These are phyloP conservation scores for Zaprionus lineosus DNA, from an alignment of 2,888 invertebrate genomes.

Conservation along the genomic window DNA sequence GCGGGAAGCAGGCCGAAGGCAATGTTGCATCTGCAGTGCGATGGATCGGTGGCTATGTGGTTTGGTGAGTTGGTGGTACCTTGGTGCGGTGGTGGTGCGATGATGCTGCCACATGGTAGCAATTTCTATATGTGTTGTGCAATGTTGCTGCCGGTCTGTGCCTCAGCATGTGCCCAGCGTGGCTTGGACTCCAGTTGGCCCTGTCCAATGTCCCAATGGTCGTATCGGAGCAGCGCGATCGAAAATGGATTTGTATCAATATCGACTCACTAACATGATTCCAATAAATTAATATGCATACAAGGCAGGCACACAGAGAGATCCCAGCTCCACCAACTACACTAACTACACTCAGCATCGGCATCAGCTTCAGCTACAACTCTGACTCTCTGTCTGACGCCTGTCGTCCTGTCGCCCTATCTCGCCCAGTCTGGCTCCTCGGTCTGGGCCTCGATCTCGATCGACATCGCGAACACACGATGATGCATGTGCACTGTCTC, in stretches of 20 bases:
- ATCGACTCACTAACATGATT: slow-evolving; percentile 83
- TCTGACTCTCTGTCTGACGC: slow-evolving; percentile 45
- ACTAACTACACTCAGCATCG: no score
- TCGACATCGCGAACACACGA: slow-evolving; percentile 73
- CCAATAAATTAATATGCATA: slow-evolving; percentile 83
- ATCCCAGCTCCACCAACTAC: slow-evolving; percentile 22
- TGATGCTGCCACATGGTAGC: slow-evolving; percentile 34
- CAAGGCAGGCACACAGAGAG: slow-evolving; percentile 50
- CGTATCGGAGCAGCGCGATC: slow-evolving; percentile 75
- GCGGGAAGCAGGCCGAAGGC: no score
- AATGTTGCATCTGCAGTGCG: no score
- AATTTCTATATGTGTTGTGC: slow-evolving; percentile 52
- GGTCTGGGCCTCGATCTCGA: slow-evolving; percentile 51
- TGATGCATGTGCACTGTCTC: slow-evolving; percentile 81
- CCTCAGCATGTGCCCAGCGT: slow-evolving; percentile 54
- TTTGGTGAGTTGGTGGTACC: no score
- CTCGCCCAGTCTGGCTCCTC: no score
- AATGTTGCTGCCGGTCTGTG: slow-evolving; percentile 63
- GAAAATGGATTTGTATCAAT: slow-evolving; percentile 83
- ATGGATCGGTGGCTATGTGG: no score
- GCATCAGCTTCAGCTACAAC: slow-evolving; percentile 32
- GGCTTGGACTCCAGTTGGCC: background rate
- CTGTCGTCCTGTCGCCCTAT: slow-evolving; percentile 30
- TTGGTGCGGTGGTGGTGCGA: slow-evolving; percentile 19
- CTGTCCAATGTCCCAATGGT: background rate